Percentiles rank a stretch among this genome's conserved stretches.
Conservation (phyloP, 2,113 vertebrate genomes). For the Tauraco erythrolophus region DNA sequence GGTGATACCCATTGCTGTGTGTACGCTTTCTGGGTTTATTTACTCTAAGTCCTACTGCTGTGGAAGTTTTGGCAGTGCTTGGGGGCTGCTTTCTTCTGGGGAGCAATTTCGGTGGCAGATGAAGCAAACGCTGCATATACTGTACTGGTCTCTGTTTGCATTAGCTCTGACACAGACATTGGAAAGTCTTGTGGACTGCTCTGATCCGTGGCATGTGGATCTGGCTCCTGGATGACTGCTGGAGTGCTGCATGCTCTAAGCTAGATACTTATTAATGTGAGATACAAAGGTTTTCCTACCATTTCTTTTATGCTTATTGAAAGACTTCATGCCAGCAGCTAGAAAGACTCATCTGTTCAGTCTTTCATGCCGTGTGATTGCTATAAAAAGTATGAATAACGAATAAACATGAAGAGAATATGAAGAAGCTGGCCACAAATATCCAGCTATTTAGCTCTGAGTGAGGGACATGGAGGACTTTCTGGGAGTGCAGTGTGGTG, state of each 20-base stretch:
- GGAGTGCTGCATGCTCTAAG: neutral
- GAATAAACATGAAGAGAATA: neutral
- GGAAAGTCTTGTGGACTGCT: neutral
- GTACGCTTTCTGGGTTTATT: neutral
- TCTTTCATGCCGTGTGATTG: neutral
- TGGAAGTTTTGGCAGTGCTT: neutral
- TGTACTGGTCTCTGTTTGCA: neutral
- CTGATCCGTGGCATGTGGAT: fast-evolving
- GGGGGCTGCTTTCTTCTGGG: neutral
- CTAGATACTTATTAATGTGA: neutral
- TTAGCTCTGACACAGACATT: neutral
- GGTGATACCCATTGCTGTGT: neutral
- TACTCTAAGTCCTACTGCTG: neutral
- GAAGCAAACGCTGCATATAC: neutral
- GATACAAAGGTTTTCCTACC: neutral
- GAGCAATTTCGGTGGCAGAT: neutral
- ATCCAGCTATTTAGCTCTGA: neutral
- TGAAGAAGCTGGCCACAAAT: neutral
- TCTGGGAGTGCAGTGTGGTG: neutral
- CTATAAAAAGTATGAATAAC: neutral
- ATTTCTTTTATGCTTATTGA: neutral
- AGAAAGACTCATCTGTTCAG: neutral
- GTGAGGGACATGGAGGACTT: neutral
- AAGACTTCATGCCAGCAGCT: neutral
- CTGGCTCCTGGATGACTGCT: neutral